Evolutionary conservation across 2,888 invertebrate genomes (phyloP).

Genomic region (Euzetes globulus): DNA sequence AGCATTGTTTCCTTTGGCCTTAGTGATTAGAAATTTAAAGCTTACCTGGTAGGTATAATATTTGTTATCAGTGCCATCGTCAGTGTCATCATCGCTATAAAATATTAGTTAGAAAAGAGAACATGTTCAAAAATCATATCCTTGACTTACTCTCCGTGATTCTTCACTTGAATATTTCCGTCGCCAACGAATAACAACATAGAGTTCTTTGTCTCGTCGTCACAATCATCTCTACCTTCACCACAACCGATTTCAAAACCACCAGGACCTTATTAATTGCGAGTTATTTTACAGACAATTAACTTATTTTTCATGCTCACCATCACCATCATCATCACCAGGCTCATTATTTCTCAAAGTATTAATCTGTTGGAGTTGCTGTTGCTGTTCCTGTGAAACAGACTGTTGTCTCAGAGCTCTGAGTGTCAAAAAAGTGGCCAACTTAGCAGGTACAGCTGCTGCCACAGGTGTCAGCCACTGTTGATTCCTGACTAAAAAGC

Average conservation of each 20-base stretch:
- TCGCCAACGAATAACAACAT: neutral
- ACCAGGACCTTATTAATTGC: neutral
- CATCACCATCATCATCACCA: neutral
- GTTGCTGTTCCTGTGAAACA: neutral
- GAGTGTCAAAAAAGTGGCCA: neutral
- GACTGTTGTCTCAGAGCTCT: neutral
- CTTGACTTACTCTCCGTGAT: neutral
- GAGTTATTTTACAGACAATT: neutral
- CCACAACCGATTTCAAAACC: no score
- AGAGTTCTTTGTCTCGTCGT: neutral
- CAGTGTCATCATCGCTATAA: neutral
- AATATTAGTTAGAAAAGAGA: neutral
- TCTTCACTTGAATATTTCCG: neutral
- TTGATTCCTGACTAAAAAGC: neutral
- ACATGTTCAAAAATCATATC: neutral
- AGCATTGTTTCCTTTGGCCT: no score
- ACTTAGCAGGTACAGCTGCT: neutral
- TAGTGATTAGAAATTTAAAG: neutral
- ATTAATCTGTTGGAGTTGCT: neutral
- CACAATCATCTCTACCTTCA: neutral
- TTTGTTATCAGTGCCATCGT: neutral
- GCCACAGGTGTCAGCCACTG: neutral
- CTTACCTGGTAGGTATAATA: neutral
- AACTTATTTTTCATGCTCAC: no score
- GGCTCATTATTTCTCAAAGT: neutral